Base-by-base conservation (phyloP, 2,113 vertebrate genomes). In the Scophthalmus maximus region DNA sequence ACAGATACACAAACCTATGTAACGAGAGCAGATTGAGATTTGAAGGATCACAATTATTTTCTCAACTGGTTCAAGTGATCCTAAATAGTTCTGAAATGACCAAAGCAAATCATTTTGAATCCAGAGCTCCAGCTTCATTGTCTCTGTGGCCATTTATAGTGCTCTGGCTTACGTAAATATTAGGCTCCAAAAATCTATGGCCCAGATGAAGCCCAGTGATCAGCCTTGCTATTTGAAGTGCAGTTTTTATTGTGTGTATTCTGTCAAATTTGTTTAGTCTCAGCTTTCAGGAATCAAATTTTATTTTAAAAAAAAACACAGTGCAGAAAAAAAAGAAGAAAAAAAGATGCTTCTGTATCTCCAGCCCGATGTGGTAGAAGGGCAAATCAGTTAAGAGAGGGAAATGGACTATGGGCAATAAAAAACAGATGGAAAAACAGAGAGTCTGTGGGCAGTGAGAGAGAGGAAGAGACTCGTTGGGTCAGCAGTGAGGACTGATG, bases 21-120 rank as follows among this genome's bases (percentile, higher is more conserved):
- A 69, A 84, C 83, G 75, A 68, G 77, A 83, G 63, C 52, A 84
- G 70, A 84, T 84, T 85, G 73, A 82, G 67, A 77, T 86, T 85
- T 88, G 72, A 84, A 71, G 87, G 68, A 92, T 90, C 88, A 68
- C 47, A 50, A 87, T 76, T 84, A 90, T 90, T 91, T 91, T 77
- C 74, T 83, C 83, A 74, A 76, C 72, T 89, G 82, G 84, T 89
- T 90, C 80, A 84, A 90, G 79, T 85, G 77, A 88, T 84, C 76
- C 84, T 75, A 27, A 78, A 89, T 84, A 85, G 63, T 88, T 81
- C 68, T 77, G 82, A 79, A 80, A 84, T 84, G 67, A 86, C 64
- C 67, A 70, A 47, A 67, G 17, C 23, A 40, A 44, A 83, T 25
- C 8, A 53, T 68, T 68, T 68, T 57, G 59, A 77, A 69, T 76